Evolutionary conservation across 2,888 invertebrate species (phyloP), one percentile per base, ranked within the genome.

Genomic region (Mylabris sibirica): DNA sequence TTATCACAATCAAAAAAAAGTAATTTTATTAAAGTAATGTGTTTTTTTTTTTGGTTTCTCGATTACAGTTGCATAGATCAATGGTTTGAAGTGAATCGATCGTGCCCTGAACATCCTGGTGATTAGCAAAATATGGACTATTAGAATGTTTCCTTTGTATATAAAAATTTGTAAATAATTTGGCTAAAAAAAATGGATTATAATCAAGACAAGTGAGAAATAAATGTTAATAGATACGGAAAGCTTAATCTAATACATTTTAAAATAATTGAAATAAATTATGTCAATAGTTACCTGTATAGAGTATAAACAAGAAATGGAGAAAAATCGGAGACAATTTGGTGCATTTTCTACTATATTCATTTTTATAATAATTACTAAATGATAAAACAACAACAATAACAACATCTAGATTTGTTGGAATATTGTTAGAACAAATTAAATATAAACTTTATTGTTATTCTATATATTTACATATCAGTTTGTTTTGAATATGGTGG

Each of bases 1-100:
- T 38, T 38, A 38, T 38, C 14, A 34, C 9, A 12, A 38, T 38
- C 12, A 12, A 3, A 14, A 38, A 12, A n/a, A n/a, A n/a, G n/a
- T n/a, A n/a, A n/a, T n/a, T n/a, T n/a, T n/a, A n/a, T n/a, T n/a
- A n/a, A n/a, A n/a, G n/a, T n/a, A n/a, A n/a, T n/a, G n/a, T n/a
- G n/a, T n/a, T n/a, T n/a, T n/a, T n/a, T n/a, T n/a, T n/a, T n/a
- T n/a, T n/a, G n/a, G n/a, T 12, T 12, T 38, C 3, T 12, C 12
- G 12, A 24, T 57, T 22, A n/a, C 89, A 98, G 97, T 86, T 99
- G 99, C 89, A 98, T 99, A 88, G 98, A 99, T 89, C 93, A 94
- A 88, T 99, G 99, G 99, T 99, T 99, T 88, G 96, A 97, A 87
- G 95, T 97, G 85, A 99, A 98, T 89, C 93, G 98, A 87, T 96